Conservation (phyloP, 2,113 vertebrate genomes). For the Chamaea fasciata region DNA sequence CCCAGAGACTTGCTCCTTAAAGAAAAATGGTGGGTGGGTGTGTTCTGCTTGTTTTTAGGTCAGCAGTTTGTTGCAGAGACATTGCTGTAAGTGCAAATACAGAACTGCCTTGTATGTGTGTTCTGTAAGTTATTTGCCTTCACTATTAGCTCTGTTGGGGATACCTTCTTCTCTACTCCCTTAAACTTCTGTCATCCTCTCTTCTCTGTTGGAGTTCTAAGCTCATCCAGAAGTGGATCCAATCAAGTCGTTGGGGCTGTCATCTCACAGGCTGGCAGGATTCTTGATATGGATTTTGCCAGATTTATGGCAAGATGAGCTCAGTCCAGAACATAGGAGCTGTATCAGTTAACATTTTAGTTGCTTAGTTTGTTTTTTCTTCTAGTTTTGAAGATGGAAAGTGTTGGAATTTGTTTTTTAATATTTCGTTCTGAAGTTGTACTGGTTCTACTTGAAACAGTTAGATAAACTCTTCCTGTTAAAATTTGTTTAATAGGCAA, state of each 20-base stretch:
- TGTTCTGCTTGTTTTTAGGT: not conserved
- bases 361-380: not conserved
- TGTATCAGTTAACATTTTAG: not conserved
- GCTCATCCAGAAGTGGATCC: not conserved
- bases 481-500: not conserved
- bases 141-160: not conserved
- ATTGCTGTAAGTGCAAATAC: not conserved
- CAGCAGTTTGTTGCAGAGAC: not conserved
- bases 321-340: not conserved
- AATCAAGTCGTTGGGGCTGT: not conserved
- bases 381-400: not conserved
- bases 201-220: not conserved
- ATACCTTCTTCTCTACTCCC: not conserved
- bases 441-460: not conserved
- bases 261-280: not conserved
- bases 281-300: not conserved
- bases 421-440: not conserved
- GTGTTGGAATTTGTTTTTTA: not conserved
- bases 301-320: not conserved
- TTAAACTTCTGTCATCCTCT: not conserved
- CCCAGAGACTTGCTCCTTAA: not conserved
- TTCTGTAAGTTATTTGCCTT: not conserved
- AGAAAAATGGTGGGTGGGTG: not conserved
- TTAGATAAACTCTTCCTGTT: not conserved
- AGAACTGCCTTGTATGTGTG: not conserved